Evolutionary conservation across 2,113 vertebrate genomes (phyloP).

Genomic region (Petrocephalus zakoni): DNA sequence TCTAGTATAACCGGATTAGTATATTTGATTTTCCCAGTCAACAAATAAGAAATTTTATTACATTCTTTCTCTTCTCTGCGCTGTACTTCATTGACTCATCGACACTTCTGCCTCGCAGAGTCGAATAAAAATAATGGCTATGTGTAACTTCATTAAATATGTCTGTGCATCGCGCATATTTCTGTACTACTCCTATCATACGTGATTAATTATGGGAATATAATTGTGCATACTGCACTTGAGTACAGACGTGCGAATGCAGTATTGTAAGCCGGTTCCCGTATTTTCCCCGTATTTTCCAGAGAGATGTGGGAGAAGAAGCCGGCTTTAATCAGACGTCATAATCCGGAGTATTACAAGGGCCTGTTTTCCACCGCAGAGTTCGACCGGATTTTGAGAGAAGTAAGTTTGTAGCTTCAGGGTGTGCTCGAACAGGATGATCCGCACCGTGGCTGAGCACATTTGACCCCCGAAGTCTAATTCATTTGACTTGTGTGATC

Average conservation of each 20-base stretch:
- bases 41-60: background rate
- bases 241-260: background rate
- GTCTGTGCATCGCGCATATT: background rate
- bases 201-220: too few relatives aligned
- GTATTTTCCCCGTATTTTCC: background rate
- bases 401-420: conserved; percentile 43
- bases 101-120: background rate
- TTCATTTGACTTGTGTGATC: background rate
- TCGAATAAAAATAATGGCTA: background rate
- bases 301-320: conserved; percentile 83
- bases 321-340: conserved; percentile 74
- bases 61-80: background rate
- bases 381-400: conserved; percentile 74
- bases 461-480: background rate
- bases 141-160: background rate
- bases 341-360: conserved; percentile 72
- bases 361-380: conserved; percentile 88
- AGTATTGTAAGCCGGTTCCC: background rate
- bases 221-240: too few relatives aligned
- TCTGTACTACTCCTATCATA: too few relatives aligned
- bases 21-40: background rate
- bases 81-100: background rate
- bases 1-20: background rate
- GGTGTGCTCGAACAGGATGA: background rate
- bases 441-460: background rate